Base-by-base conservation (phyloP, 35 echinoderm and acorn worm genomes). In the Strongylocentrotus purpuratus region DNA sequence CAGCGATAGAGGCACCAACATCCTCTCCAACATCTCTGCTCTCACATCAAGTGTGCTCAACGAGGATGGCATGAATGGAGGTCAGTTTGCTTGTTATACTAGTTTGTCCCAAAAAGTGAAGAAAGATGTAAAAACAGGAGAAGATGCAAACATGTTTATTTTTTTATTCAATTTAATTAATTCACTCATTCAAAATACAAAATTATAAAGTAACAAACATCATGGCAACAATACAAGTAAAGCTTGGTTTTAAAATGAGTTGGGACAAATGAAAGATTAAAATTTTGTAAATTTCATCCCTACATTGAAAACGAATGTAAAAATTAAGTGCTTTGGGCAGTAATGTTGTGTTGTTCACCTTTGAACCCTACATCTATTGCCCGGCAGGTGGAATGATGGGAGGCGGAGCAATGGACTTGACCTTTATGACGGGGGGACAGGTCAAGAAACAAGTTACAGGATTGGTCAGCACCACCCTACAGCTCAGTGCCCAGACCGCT, bases 1-100 rank as follows among this genome's bases (percentile, higher is more conserved):
- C 95, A 98, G 97, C 48, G 98, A 99, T 89, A 95, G 97, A 33
- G 98, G 98, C 7, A 97, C 97, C n/a, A 99, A 97, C 55, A 97
- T 99, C 91, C 95, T 98, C 78, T 98, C 98, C 17, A 99, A 98
- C 88, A 99, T 99, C 86, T 85, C 97, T 58, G 97, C 98, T 78
- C 94, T 98, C 15, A 99, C 98, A 2, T 92, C 98, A 47, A 91
- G 96, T 22, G 91, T 98, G 32, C 90, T 99, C 33, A 95, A 96
- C 46, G 97, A 98, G 87, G 97, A 97, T 95, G 95, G 94, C 46
- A 86, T 61, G 47, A 94, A 96, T 86, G 90, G 52, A 94, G 95
- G 97, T 99, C 48, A 96, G 96, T 95, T 12, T 55, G 15, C 15
- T 15, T 55, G 50, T 55, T 55, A 14, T 41, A 41, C 35, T 41